phyloP scores from a whole-genome alignment of 53 echinoderm and acorn worm genomes.

The Arbacia lixula region DNA sequence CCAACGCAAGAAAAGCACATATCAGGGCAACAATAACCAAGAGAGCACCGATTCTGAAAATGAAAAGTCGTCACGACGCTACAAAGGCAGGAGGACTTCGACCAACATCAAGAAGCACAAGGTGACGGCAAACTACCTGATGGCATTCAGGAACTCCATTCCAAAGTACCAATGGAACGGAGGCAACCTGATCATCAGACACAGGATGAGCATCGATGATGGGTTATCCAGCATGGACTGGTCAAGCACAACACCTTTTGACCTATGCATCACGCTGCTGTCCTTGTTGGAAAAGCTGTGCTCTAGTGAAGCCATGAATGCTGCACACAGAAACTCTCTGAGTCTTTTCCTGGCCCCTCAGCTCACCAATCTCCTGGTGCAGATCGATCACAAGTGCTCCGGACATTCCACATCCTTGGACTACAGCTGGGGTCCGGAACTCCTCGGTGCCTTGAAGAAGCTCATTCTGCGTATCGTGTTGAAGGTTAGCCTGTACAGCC shows the following conservation, averaged over 20 bases:
- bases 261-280: constrained; percentile 86
- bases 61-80: constrained; percentile 5
- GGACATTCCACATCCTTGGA: constrained; percentile 36
- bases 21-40: constrained; percentile 6
- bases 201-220: constrained; percentile 52
- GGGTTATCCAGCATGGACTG: constrained; percentile 38
- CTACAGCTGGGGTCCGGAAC: constrained; percentile 61
- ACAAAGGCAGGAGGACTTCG: neutral
- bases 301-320: constrained; percentile 84
- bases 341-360: constrained; percentile 90
- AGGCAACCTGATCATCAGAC: constrained; percentile 52
- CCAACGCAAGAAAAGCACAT: neutral
- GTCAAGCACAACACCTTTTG: constrained; percentile 68
- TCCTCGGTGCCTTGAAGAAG: constrained; percentile 71
- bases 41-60: constrained; percentile 65
- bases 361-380: constrained; percentile 69
- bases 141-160: constrained; percentile 61
- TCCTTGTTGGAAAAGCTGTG: constrained; percentile 90
- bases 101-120: constrained; percentile 44
- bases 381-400: constrained; percentile 49
- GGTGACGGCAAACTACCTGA: constrained; percentile 44
- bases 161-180: constrained; percentile 63
- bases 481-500: constrained; percentile 86
- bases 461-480: constrained; percentile 84
- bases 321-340: constrained; percentile 76